Base-by-base conservation (phyloP, 1,140 invertebrate species). In the Ectropis grisescens region DNA sequence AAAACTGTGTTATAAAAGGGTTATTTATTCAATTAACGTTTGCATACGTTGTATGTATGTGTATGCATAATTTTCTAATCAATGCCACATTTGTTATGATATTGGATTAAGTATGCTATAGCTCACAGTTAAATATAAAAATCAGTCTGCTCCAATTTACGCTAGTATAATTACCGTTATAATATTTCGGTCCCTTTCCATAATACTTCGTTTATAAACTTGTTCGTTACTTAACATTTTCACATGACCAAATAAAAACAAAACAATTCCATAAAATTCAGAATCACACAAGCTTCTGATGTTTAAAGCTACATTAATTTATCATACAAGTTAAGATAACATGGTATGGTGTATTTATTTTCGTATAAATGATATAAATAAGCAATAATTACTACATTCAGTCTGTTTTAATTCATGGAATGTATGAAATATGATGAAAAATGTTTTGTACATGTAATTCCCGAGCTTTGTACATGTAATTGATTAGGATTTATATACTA, bases 61-160 rank as follows among this genome's bases (percentile, higher is more conserved):
- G n/a, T n/a, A n/a, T n/a, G n/a, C n/a, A n/a, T n/a, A n/a, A n/a
- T n/a, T n/a, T n/a, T n/a, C n/a, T n/a, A n/a, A n/a, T n/a, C n/a
- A n/a, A n/a, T n/a, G n/a, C n/a, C n/a, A n/a, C n/a, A n/a, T n/a
- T n/a, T n/a, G n/a, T n/a, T n/a, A n/a, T n/a, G n/a, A n/a, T n/a
- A n/a, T n/a, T n/a, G n/a, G n/a, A n/a, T n/a, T n/a, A n/a, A n/a
- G n/a, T n/a, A n/a, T 32, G 34, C 37, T 44, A 47, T 13, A 15
- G 12, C 27, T 52, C 36, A 49, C 36, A 45, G 47, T 49, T 42
- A 29, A 19, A 26, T 45, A 51, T 47, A 29, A 52, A 44, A 54
- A 57, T 64, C 59, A 64, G 59, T 64, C 61, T 55, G 58, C 44
- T 48, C 46, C 39, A 47, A 43, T 47, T 55, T 50, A 56, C 35